Percentiles rank a stretch among this genome's conserved stretches.
Conservation (phyloP, 2,888 invertebrate genomes). For the Drosophila suboccidentalis region DNA sequence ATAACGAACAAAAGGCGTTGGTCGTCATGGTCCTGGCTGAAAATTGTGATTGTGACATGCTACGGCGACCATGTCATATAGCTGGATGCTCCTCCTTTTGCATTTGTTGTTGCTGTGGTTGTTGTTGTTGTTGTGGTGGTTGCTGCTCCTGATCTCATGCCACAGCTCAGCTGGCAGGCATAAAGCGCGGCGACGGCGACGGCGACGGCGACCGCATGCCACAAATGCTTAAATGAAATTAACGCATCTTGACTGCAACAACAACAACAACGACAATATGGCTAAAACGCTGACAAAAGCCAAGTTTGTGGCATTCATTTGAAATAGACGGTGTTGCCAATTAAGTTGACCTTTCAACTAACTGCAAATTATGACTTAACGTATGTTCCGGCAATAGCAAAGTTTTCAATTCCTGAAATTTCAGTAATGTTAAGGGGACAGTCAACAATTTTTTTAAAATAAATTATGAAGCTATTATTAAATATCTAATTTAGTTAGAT, state of each 20-base stretch:
- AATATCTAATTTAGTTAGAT: no score
- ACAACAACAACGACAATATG: conserved; percentile 17
- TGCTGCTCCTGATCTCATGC: conserved; percentile 36
- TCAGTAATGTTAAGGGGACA: no score
- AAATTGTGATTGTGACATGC: conserved; percentile 54
- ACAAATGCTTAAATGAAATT: conserved; percentile 75
- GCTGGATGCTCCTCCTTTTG: conserved; percentile 19
- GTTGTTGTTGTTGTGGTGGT: conserved; percentile 9
- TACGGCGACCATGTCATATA: conserved; percentile 60
- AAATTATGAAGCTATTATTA: no score
- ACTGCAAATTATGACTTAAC: conserved; percentile 24
- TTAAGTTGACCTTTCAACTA: conserved; percentile 3
- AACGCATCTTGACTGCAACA: conserved; percentile 65
- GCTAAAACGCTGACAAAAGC: conserved; percentile 25
- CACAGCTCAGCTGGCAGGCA: conserved; percentile 26
- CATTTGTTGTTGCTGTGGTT: conserved; percentile 16
- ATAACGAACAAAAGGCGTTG: conserved; percentile 50
- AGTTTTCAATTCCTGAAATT: not conserved
- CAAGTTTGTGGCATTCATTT: conserved; percentile 44
- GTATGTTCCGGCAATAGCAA: not conserved
- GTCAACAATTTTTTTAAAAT: no score
- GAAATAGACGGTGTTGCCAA: conserved; percentile 19
- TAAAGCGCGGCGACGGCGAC: conserved; percentile 25
- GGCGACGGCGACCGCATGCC: conserved; percentile 54
- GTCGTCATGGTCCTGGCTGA: conserved; percentile 37